These are phyloP conservation scores for Malaclemys terrapin DNA, from an alignment of 2,113 vertebrate species.

Conservation along the genomic window DNA sequence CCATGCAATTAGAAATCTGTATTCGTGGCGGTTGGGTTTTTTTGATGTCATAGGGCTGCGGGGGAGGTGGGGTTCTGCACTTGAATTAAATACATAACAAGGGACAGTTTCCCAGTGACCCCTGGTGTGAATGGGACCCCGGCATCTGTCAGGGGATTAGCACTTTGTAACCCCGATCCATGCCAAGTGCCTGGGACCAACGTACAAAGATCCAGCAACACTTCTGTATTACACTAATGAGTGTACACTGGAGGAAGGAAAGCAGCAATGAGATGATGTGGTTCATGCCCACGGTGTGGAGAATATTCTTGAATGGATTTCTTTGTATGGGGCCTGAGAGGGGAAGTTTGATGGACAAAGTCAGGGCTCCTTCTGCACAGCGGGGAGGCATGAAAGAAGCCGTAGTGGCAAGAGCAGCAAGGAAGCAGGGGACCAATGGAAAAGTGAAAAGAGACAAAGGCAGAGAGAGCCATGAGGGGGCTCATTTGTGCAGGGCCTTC, in stretches of 20 bases:
- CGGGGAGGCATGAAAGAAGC: not conserved
- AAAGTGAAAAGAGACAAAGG: not conserved
- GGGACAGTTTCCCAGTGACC: not conserved
- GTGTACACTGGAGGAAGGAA: not conserved
- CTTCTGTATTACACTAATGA: not conserved
- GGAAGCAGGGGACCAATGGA: not conserved
- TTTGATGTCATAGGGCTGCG: not conserved
- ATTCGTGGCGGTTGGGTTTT: not conserved
- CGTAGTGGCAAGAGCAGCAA: not conserved
- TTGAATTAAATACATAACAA: not conserved
- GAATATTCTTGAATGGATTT: not conserved
- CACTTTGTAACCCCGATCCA: not conserved
- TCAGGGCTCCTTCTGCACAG: not conserved
- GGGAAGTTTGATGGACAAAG: not conserved
- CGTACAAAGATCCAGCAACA: not conserved
- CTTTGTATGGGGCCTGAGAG: not conserved
- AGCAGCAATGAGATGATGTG: not conserved
- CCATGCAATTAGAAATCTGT: not conserved
- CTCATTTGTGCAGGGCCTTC: not conserved
- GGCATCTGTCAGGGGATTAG: not conserved
- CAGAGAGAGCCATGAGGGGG: not conserved
- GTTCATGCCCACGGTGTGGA: not conserved
- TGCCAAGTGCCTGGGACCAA: not conserved
- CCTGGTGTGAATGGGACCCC: not conserved
- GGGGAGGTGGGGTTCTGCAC: not conserved